Base-by-base conservation (phyloP, 1,140 invertebrate species). In the Temnothorax longispinosus region DNA sequence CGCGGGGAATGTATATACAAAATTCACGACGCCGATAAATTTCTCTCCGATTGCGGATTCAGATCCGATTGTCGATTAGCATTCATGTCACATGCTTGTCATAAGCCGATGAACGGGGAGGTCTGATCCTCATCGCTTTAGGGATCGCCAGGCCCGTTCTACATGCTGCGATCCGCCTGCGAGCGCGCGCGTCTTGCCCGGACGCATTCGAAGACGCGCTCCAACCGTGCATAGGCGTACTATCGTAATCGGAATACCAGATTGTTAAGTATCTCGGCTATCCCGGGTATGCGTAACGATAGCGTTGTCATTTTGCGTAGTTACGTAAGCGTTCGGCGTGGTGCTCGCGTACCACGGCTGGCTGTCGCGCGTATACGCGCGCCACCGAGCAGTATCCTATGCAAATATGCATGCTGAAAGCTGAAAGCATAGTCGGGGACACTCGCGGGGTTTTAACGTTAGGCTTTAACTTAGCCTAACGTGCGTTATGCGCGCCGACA, bases 371-470 rank as follows among this genome's bases (percentile, higher is more conserved):
- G 41, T 35, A 88, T 27, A 27, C 27, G 27, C 77, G 72, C 77
- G 56, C 87, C 77, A 84, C 67, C 75, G 85, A 85, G 78, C 69
- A 80, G 82, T 90, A 86, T 91, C 74, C 87, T 87, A 89, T 81
- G 87, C 87, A 91, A 91, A 92, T 91, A 91, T 90, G 85, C 52
- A 54, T n/a, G 52, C 52, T 54, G 52, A 54, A 54, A 6, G 15
- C 80, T 82, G 75, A 89, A 88, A 92, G 86, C 91, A 90, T 90
- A 90, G 80, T 71, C 67, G 88, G 77, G 38, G 78, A 91, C 80
- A 88, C 74, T 82, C 71, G 60, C 72, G 56, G 88, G 85, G 86
- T 91, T 92, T 92, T 91, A 92, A 92, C 86, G 86, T 78, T 21
- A 21, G 21, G 92, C 86, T 88, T 21, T 21, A 21, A 88, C 89